A percentile compares a stretch with the other conserved stretches of the same genome.
Evolutionary conservation across 2,113 vertebrate species (phyloP).

Genomic region (Pachypanchax playfairii): DNA sequence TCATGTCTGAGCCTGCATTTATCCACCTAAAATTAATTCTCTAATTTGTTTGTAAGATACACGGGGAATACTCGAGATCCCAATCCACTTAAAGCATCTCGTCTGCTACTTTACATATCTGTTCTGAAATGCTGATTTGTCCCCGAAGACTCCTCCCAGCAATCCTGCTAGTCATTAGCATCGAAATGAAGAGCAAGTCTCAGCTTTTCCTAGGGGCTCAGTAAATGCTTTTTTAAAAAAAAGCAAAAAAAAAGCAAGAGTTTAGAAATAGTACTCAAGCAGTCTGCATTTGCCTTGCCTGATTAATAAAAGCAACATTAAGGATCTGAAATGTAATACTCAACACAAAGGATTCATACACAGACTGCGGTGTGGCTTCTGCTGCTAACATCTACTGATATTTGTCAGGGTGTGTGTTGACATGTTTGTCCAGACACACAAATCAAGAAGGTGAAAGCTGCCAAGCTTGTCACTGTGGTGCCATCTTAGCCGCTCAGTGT

Average conservation of each 20-base stretch:
- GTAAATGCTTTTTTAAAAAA: constrained; percentile 28
- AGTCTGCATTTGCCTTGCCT: not conserved
- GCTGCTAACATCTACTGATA: constrained; percentile 2
- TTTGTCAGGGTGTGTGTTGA: constrained; percentile 24
- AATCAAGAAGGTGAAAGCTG: constrained; percentile 25
- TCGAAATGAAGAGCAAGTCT: constrained; percentile 33
- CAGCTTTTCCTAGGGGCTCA: constrained; percentile 31
- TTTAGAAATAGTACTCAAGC: constrained; percentile 9
- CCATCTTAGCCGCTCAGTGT: not conserved
- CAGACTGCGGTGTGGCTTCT: constrained; percentile 6
- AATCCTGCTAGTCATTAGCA: constrained; percentile 50
- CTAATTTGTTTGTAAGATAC: constrained; percentile 73
- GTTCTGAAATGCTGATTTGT: constrained; percentile 50
- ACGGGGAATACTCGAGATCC: constrained; percentile 72
- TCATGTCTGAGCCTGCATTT: constrained; percentile 67
- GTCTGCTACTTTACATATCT: constrained; percentile 60
- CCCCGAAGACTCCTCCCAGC: constrained; percentile 50
- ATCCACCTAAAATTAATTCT: constrained; percentile 76
- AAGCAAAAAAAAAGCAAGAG: no score
- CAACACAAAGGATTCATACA: constrained; percentile 23
- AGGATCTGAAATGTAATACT: constrained; percentile 4
- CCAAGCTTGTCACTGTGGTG: not conserved
- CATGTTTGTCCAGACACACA: constrained; percentile 51
- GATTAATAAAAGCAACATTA: constrained; percentile 3
- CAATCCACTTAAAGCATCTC: constrained; percentile 68